These are phyloP conservation scores for Chamaea fasciata DNA, from an alignment of 2,113 vertebrate genomes.

Conservation along the genomic window DNA sequence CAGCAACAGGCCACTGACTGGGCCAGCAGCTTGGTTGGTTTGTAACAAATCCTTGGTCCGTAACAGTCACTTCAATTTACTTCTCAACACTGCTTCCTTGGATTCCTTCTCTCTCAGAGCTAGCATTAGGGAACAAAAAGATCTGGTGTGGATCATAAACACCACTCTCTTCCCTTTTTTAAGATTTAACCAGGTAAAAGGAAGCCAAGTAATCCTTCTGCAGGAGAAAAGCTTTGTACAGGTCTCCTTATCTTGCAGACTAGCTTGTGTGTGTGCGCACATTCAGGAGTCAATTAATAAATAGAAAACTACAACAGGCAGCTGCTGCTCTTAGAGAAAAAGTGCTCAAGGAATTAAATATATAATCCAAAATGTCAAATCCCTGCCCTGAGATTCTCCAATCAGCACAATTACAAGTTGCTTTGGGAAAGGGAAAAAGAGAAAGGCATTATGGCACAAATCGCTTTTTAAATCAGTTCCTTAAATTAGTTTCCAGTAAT, in stretches of 20 bases:
- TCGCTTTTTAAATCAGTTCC: not conserved
- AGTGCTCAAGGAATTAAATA: constrained; percentile 17
- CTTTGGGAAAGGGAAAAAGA: not conserved
- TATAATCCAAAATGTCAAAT: constrained; percentile 24
- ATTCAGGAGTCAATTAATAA: not conserved
- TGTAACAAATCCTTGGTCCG: not conserved
- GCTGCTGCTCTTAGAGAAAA: not conserved
- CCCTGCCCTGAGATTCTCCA: constrained; percentile 13
- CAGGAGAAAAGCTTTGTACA: not conserved
- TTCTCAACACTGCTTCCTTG: not conserved
- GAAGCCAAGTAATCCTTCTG: not conserved
- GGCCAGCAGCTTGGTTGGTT: not conserved
- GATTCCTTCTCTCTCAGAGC: not conserved
- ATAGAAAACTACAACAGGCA: constrained; percentile 1
- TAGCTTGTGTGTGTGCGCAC: not conserved
- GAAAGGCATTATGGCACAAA: constrained; percentile 5
- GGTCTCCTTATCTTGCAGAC: not conserved
- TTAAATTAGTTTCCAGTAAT: not conserved
- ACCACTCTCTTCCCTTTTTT: not conserved
- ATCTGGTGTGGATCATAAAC: not conserved
- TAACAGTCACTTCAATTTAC: not conserved
- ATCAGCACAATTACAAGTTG: not conserved
- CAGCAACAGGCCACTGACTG: not conserved
- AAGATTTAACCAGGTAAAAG: not conserved
- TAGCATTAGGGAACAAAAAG: not conserved